phyloP scores from a whole-genome alignment of 2,113 vertebrate genomes.

The Turnix velox region DNA sequence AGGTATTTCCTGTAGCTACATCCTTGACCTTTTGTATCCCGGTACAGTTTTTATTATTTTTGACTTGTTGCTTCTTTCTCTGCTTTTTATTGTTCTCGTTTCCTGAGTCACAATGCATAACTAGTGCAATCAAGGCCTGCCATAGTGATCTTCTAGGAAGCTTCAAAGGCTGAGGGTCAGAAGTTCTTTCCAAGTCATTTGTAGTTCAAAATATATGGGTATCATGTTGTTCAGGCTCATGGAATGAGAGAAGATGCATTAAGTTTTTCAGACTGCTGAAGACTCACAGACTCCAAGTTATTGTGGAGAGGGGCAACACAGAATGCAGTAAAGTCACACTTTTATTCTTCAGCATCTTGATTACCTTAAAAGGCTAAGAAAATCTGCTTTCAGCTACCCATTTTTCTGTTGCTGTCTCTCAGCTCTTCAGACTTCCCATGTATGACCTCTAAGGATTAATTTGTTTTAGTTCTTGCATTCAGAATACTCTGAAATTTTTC shows the following conservation, averaged over 20 bases:
- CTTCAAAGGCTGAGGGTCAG: background rate
- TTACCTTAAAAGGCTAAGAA: background rate
- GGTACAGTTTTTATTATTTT: background rate
- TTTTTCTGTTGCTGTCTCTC: background rate
- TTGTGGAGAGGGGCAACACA: background rate
- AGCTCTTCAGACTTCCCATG: background rate
- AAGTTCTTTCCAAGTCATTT: background rate
- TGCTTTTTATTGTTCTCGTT: accelerated
- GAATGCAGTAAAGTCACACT: accelerated
- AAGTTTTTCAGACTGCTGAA: background rate
- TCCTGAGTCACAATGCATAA: background rate
- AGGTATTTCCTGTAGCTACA: background rate
- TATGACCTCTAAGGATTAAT: background rate
- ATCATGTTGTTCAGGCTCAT: background rate
- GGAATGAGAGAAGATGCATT: background rate
- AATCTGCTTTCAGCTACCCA: background rate
- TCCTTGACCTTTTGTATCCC: background rate
- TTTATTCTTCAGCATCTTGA: background rate
- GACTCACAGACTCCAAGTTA: background rate
- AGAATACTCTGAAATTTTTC: background rate
- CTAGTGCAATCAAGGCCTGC: accelerated
- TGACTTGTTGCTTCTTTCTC: background rate
- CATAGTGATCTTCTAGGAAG: background rate
- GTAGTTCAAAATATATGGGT: background rate
- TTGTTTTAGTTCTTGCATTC: background rate